phyloP scores from a whole-genome alignment of 2,888 invertebrate genomes.

The Himalopsyche anomala region DNA sequence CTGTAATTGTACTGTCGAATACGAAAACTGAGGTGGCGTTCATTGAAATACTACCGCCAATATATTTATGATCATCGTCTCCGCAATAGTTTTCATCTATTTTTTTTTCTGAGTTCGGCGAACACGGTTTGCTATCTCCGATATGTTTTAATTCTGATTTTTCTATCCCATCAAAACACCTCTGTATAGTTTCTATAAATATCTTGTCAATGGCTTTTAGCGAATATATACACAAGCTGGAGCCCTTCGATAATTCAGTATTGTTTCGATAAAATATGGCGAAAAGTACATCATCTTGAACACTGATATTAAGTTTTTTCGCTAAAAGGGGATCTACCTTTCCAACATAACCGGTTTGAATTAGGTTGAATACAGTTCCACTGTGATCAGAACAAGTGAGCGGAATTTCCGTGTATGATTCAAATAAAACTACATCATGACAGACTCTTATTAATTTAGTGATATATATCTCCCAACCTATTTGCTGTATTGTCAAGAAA shows the following conservation, averaged over 20 bases:
- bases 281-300: constrained; percentile 96
- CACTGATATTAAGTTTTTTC: constrained; percentile 90
- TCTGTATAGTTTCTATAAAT: constrained; percentile 97
- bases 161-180: constrained; percentile 95
- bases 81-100: constrained; percentile 98
- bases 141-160: constrained; percentile 92
- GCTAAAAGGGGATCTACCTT: constrained; percentile 96
- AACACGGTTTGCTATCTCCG: constrained; percentile 91
- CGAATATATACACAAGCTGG: constrained; percentile 96
- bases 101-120: constrained; percentile 90
- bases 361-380: constrained; percentile 89
- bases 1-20: constrained; percentile 89
- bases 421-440: constrained; percentile 96
- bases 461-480: constrained; percentile 85
- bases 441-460: constrained; percentile 96
- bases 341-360: constrained; percentile 96
- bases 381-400: constrained; percentile 91
- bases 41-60: constrained; percentile 95
- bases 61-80: constrained; percentile 95
- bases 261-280: constrained; percentile 95
- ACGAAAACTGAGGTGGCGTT: constrained; percentile 90
- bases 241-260: constrained; percentile 82
- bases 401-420: constrained; percentile 98
- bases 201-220: constrained; percentile 92
- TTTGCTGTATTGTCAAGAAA: constrained; percentile 94